Conservation (phyloP, 2,888 invertebrate species). For the Polydrusus tereticollis region DNA sequence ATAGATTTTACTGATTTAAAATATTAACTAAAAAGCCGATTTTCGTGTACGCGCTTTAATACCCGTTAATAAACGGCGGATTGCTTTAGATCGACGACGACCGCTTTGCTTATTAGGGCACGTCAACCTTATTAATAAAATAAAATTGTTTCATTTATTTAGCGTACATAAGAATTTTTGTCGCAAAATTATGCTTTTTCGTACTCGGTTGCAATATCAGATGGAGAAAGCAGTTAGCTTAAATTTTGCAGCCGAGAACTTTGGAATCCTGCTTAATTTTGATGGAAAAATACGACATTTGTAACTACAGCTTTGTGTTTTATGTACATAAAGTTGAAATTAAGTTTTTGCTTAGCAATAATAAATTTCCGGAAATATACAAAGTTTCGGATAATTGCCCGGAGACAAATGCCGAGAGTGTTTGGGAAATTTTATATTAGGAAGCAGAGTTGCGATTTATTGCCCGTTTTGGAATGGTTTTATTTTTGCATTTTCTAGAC, state of each 20-base stretch:
- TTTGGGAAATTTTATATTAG: slow-evolving; percentile 16
- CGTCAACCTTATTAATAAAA: slow-evolving; percentile 13
- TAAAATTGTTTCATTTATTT: slow-evolving; percentile 27
- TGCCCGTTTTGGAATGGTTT: neutral
- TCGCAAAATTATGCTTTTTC: slow-evolving; percentile 39
- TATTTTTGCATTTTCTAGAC: no score
- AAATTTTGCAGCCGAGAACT: slow-evolving; percentile 43
- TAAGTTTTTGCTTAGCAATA: slow-evolving; percentile 37
- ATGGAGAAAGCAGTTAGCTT: slow-evolving; percentile 43
- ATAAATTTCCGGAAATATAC: slow-evolving; percentile 28
- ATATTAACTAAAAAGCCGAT: no score
- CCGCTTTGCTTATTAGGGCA: neutral
- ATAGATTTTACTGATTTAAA: no score
- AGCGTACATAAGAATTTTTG: slow-evolving; percentile 35
- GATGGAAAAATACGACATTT: slow-evolving; percentile 41
- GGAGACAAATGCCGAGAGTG: slow-evolving; percentile 13
- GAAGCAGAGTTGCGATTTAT: neutral
- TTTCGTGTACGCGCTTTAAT: no score
- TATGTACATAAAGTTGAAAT: slow-evolving; percentile 43
- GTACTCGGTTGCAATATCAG: slow-evolving; percentile 36
- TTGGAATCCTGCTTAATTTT: slow-evolving; percentile 44
- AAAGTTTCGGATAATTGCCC: slow-evolving; percentile 25
- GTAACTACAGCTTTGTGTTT: slow-evolving; percentile 42
- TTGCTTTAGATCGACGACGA: no score
- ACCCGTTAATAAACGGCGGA: no score